Conservation (phyloP, 2,888 invertebrate species). For the Cecidostiba fungosa region DNA sequence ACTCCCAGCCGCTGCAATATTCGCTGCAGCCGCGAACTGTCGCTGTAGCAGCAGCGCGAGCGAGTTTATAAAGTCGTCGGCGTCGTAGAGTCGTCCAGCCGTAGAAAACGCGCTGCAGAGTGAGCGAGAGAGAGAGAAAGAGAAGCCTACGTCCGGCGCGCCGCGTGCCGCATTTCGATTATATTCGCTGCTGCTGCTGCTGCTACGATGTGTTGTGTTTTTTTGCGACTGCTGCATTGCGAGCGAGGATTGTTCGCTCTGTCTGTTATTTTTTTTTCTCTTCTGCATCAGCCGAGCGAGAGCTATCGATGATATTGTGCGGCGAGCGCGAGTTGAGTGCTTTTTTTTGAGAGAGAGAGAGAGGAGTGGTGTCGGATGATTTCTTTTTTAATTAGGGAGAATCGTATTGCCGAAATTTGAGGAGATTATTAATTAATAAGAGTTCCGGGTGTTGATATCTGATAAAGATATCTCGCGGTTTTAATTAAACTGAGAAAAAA, state of each 20-base stretch:
- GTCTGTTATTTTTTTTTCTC: conserved; percentile 12
- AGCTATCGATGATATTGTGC: conserved; percentile 5
- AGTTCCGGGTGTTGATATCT: not conserved
- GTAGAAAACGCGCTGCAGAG: conserved; percentile 50
- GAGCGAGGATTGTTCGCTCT: conserved; percentile 24
- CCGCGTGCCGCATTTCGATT: conserved; percentile 62
- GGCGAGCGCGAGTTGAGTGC: not conserved
- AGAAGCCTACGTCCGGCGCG: conserved; percentile 52
- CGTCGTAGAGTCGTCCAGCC: conserved; percentile 44
- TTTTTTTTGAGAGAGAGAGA: not conserved
- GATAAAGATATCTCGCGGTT: not conserved
- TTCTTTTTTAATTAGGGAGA: not conserved
- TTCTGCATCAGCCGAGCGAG: not conserved
- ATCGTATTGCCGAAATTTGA: not conserved
- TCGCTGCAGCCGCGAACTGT: conserved; percentile 5
- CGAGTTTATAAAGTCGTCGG: conserved; percentile 60
- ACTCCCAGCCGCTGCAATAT: conserved; percentile 1
- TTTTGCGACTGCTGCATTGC: conserved; percentile 28
- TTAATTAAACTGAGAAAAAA: not conserved
- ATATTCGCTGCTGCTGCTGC: conserved; percentile 34
- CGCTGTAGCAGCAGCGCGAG: conserved; percentile 5
- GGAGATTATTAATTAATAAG: not conserved
- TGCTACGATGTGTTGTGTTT: conserved; percentile 41
- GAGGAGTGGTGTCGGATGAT: not conserved
- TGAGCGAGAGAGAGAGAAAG: conserved; percentile 5